Conservation (phyloP, 2,888 invertebrate species). For the Steromphala cineraria region DNA sequence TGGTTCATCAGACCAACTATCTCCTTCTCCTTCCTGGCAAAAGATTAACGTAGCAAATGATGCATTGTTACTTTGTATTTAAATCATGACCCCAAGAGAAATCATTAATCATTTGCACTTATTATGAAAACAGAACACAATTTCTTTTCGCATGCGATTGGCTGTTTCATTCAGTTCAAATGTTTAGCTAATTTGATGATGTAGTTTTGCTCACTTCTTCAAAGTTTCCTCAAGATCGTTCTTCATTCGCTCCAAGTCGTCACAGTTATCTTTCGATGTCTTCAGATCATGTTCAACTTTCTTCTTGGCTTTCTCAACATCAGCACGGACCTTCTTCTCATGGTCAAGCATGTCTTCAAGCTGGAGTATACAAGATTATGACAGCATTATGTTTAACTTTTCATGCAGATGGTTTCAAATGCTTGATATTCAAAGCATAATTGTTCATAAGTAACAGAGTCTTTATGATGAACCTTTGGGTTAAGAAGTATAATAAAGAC, state of each 20-base stretch:
- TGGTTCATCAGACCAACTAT: conserved; percentile 93
- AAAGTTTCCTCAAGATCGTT: background rate
- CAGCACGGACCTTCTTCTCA: conserved; percentile 98
- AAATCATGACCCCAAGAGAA: no score
- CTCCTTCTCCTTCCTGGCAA: conserved; percentile 93
- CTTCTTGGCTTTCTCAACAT: conserved; percentile 94
- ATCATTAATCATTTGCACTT: no score
- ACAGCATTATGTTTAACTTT: no score
- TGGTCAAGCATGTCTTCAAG: conserved; percentile 98
- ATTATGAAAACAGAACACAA: no score
- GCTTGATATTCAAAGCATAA: no score
- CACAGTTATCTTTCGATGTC: background rate
- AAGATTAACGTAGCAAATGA: background rate
- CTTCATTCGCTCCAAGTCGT: background rate
- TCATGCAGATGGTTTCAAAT: no score
- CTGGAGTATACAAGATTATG: conserved; percentile 23
- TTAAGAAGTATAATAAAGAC: no score
- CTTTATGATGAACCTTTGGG: no score
- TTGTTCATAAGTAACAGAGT: no score
- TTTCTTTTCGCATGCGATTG: no score
- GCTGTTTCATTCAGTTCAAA: no score
- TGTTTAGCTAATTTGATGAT: background rate
- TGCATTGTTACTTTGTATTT: background rate
- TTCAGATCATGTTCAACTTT: background rate
- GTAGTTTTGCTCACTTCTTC: background rate